phyloP scores from a whole-genome alignment of 2,888 invertebrate species.

The Nemurella pictetii region DNA sequence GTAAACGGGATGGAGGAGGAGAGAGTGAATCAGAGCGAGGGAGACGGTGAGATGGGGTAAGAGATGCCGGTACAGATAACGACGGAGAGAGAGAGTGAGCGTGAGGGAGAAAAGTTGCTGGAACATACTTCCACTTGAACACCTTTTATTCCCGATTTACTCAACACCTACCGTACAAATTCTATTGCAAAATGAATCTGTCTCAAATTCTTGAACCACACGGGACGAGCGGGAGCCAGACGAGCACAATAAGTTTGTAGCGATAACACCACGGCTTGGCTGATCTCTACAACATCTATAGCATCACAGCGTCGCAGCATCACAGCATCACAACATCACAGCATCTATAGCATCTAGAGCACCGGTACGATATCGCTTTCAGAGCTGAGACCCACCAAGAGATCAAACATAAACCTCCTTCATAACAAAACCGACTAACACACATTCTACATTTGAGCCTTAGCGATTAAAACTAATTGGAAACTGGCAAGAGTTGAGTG shows the following conservation, averaged over 20 bases:
- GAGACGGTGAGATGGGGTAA: background rate
- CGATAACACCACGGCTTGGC: background rate
- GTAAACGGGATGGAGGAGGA: background rate
- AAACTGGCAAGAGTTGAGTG: background rate
- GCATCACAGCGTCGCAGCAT: no score
- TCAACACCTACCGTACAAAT: background rate
- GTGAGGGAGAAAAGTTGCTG: background rate
- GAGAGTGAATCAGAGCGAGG: background rate
- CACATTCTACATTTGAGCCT: background rate
- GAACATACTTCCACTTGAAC: constrained; percentile 14
- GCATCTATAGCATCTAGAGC: background rate
- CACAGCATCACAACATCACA: no score
- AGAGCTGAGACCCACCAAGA: background rate
- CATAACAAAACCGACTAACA: background rate
- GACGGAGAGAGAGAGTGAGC: background rate
- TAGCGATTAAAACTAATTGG: background rate
- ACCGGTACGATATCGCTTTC: background rate
- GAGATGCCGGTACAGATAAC: background rate
- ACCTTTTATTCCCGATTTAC: constrained; percentile 10
- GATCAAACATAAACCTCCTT: background rate
- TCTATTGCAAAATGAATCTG: background rate
- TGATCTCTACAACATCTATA: background rate
- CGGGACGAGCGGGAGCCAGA: background rate
- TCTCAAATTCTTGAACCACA: background rate
- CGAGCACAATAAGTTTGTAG: background rate